Evolutionary conservation across 2,113 vertebrate genomes (phyloP).

Genomic region (Leucoraja erinaceus): DNA sequence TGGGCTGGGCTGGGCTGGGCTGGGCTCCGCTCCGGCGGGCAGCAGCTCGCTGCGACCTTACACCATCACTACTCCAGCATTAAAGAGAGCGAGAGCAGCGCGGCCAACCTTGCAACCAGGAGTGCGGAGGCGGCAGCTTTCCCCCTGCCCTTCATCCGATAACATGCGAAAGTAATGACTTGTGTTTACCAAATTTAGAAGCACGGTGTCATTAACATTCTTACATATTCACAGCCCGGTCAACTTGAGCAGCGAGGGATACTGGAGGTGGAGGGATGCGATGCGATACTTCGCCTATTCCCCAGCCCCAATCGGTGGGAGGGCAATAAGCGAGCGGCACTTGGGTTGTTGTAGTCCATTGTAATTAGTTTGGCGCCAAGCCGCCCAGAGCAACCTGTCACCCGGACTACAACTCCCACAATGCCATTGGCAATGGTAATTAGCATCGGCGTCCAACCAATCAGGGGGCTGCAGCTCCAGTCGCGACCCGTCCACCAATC

Average conservation of each 20-base stretch:
- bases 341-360: conserved; percentile 58
- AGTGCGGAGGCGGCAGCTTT: conserved; percentile 3
- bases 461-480: not conserved
- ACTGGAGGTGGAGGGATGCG: conserved; percentile 8
- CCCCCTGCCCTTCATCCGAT: conserved; percentile 9
- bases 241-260: conserved; percentile 32
- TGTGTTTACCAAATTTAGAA: conserved; percentile 71
- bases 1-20: not conserved
- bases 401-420: conserved; percentile 55
- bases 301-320: conserved; percentile 40
- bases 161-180: conserved; percentile 28
- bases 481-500: not conserved
- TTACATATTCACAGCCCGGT: conserved; percentile 67
- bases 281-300: conserved; percentile 4
- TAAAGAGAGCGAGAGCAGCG: not conserved
- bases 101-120: not conserved
- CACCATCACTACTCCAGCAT: not conserved
- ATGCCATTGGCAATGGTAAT: conserved; percentile 16
- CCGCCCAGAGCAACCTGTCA: rapidly evolving
- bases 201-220: conserved; percentile 70
- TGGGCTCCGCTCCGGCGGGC: not conserved
- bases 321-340: conserved; percentile 40
- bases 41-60: not conserved
- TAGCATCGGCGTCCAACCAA: not conserved
- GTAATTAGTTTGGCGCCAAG: not conserved